Base-by-base conservation (phyloP, 64 coral and sea anemone genomes). In the Pocillopora verrucosa region DNA sequence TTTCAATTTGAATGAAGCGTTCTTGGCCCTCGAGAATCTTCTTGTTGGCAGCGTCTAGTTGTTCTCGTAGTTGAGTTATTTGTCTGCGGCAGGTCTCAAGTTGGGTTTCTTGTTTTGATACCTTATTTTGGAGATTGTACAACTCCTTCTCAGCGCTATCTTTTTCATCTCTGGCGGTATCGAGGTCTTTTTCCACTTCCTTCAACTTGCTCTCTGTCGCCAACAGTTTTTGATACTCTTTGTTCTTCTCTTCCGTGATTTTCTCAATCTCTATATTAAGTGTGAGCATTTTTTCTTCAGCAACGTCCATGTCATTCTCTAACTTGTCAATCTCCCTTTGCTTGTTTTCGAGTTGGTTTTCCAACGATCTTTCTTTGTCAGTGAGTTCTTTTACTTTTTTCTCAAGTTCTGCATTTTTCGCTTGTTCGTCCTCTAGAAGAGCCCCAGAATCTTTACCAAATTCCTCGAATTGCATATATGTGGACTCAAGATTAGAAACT, bases 261-360 rank as follows among this genome's bases (percentile, higher is more conserved):
- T 86, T 73, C 56, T 97, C 95, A 73, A 97, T 87, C 10, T 97
- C 95, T 13, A 97, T 72, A 56, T 97, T 97, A 15, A 97, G 82
- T 22, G 95, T 94, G 22, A 97, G 93, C 14, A 97, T 93, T 38
- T 97, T 97, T 84, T 97, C 95, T 65, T 97, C 95, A 34, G 95
- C 95, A 13, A 97, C 77, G 74, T 97, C 95, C 95, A 97, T 97
- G 51, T 97, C 95, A 69, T 93, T 93, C 77, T 97, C 95, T 15
- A 97, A 57, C 83, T 88, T 86, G 68, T 97, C 95, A 88, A 91
- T 38, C 34, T 93, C 95, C 16, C 91, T 83, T 82, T 93, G 95
- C 34, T 83, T 82, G 37, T 76, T 25, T 56, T 84, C 64, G 9
- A 97, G 59, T 65, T 91, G 83, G 0, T 59, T 85, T 51, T 88